Percentiles rank a stretch among this genome's conserved stretches.
These are phyloP conservation scores for Tachina grossa DNA, from an alignment of 2,888 invertebrate species.

Conservation along the genomic window DNA sequence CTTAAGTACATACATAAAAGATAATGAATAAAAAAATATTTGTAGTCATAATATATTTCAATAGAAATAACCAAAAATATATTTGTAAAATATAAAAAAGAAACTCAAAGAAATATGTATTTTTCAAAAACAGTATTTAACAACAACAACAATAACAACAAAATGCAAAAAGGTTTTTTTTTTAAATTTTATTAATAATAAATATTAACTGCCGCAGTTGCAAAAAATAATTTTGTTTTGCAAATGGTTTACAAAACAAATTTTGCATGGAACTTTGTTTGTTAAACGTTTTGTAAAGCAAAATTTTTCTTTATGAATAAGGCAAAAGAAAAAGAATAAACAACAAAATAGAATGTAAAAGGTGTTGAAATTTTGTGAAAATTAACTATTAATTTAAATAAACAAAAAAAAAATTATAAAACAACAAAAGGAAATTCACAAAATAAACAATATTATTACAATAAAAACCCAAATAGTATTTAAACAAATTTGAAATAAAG, in stretches of 20 bases:
- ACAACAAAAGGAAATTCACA: slow-evolving; percentile 34
- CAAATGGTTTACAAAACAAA: too few relatives aligned
- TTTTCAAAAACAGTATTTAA: slow-evolving; percentile 56
- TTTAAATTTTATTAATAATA: slow-evolving; percentile 51
- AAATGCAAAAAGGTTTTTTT: too few relatives aligned
- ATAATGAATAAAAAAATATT: slow-evolving; percentile 31
- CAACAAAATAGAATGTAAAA: slow-evolving; percentile 59
- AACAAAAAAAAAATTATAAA: slow-evolving; percentile 34
- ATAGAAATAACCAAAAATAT: slow-evolving; percentile 36
- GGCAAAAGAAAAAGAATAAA: slow-evolving; percentile 7
- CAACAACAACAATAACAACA: slow-evolving; percentile 38
- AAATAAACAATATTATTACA: slow-evolving; percentile 43
- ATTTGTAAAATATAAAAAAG: slow-evolving; percentile 57
- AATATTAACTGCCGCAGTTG: slow-evolving; percentile 4
- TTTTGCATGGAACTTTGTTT: too few relatives aligned
- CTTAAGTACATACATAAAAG: slow-evolving; percentile 41
- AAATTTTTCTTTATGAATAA: too few relatives aligned
- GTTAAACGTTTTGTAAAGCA: too few relatives aligned
- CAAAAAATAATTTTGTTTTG: too few relatives aligned
- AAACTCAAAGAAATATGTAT: slow-evolving; percentile 36
- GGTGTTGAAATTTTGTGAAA: slow-evolving; percentile 63
- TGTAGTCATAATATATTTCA: slow-evolving; percentile 71
- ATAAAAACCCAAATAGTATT: slow-evolving; percentile 72
- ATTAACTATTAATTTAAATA: slow-evolving; percentile 58
- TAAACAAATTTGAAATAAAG: slow-evolving; percentile 71